Conservation (phyloP, 2,797 vertebrate genomes). For the Pantherophis alleghaniensis region DNA sequence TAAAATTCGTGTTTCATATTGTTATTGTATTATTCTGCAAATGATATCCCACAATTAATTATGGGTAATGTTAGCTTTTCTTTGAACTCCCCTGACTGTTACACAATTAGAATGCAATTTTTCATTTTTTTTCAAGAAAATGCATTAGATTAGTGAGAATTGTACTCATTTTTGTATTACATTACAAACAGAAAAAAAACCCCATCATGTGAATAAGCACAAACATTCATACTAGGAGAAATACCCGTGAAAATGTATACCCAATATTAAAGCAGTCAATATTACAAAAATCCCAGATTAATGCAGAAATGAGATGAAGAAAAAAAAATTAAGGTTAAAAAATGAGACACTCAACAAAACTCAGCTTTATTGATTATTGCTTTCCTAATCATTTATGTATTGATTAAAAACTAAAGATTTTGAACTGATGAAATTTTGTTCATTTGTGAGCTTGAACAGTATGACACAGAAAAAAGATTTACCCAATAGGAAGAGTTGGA, state of each 20-base stretch:
- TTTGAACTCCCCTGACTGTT: neutral
- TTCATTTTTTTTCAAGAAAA: neutral
- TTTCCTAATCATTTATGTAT: neutral
- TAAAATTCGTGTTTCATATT: neutral
- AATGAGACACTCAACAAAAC: neutral
- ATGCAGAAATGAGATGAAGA: neutral
- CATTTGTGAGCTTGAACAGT: neutral
- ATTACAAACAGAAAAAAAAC: neutral
- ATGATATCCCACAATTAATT: neutral
- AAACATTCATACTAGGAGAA: neutral
- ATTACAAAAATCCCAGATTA: neutral
- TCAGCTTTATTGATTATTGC: neutral
- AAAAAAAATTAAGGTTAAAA: neutral
- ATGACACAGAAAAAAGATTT: neutral
- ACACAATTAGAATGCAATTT: neutral
- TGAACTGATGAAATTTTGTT: neutral
- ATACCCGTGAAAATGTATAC: neutral
- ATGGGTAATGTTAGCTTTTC: neutral
- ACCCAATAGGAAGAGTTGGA: constrained; percentile 11
- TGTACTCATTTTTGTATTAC: neutral
- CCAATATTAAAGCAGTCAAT: neutral
- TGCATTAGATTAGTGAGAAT: neutral
- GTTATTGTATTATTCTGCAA: neutral
- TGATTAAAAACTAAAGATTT: neutral
- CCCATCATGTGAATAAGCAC: neutral